Percentiles rank a stretch among this genome's conserved stretches.
Conservation (phyloP, 2,113 vertebrate genomes). For the Garra rufa region DNA sequence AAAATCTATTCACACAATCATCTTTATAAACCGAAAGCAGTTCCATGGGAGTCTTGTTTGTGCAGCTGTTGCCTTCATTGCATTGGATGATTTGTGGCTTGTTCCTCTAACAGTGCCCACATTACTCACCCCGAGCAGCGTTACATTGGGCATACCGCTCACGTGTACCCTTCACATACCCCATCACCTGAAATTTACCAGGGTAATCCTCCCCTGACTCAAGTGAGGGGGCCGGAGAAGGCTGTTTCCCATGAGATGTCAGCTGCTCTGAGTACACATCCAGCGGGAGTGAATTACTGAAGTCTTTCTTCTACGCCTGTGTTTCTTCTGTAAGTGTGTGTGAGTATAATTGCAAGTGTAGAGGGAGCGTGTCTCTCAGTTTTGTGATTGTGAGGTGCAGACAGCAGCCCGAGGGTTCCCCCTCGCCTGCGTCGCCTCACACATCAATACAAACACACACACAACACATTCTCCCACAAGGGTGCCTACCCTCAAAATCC, state of each 20-base stretch:
- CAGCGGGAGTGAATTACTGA: constrained; percentile 98
- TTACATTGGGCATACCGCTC: background rate
- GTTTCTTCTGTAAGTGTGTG: constrained; percentile 58
- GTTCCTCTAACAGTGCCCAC: background rate
- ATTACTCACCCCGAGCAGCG: background rate
- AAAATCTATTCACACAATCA: constrained; percentile 86
- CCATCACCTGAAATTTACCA: background rate
- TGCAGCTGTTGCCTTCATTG: constrained; percentile 94
- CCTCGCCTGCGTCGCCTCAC: constrained; percentile 86
- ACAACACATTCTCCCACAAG: constrained; percentile 94
- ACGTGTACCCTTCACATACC: background rate
- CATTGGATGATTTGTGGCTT: constrained; percentile 80
- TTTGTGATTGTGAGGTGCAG: constrained; percentile 99
- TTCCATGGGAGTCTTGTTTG: constrained; percentile 92
- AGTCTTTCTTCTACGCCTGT: constrained; percentile 95
- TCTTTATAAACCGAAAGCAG: constrained; percentile 86
- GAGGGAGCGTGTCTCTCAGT: constrained; percentile 98
- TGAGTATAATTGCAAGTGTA: constrained; percentile 98
- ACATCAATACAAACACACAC: constrained; percentile 92
- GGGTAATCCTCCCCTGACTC: background rate
- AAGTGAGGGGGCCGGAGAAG: background rate
- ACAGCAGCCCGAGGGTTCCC: constrained; percentile 97
- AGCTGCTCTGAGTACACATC: constrained; percentile 81
- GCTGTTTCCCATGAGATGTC: constrained; percentile 55
- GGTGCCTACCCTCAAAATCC: constrained; percentile 91